Conservation (phyloP, 2,113 vertebrate genomes). For the Candoia aspera region DNA sequence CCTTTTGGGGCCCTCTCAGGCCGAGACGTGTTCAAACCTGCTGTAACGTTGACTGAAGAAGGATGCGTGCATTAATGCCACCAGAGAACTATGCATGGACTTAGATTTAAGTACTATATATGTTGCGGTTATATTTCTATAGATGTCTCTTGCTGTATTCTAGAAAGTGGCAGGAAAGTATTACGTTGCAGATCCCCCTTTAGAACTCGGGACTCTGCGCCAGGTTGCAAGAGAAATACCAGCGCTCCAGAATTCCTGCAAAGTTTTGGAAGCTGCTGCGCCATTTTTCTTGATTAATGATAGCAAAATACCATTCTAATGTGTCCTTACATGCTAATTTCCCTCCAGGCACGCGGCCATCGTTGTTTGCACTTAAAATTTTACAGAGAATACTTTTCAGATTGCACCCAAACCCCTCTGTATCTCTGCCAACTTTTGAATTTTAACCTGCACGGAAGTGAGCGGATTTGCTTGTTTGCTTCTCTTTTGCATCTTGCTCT, state of each 20-base stretch:
- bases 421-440: background rate
- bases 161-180: background rate
- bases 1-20: background rate
- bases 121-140: too few relatives aligned
- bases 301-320: too few relatives aligned
- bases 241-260: background rate
- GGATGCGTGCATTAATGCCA: background rate
- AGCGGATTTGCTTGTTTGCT: background rate
- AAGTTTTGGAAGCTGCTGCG: background rate
- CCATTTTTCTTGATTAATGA: background rate
- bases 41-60: background rate
- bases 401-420: background rate
- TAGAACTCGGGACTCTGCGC: background rate
- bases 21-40: background rate
- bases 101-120: too few relatives aligned
- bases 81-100: background rate
- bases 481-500: background rate
- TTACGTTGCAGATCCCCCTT: rapidly evolving
- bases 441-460: background rate
- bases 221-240: background rate
- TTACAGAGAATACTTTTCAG: background rate
- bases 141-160: too few relatives aligned
- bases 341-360: rapidly evolving
- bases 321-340: background rate
- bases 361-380: too few relatives aligned